A percentile compares a stretch with the other conserved stretches of the same genome.
Conservation (phyloP, 2,113 vertebrate species). For the Muntiacus reevesi region DNA sequence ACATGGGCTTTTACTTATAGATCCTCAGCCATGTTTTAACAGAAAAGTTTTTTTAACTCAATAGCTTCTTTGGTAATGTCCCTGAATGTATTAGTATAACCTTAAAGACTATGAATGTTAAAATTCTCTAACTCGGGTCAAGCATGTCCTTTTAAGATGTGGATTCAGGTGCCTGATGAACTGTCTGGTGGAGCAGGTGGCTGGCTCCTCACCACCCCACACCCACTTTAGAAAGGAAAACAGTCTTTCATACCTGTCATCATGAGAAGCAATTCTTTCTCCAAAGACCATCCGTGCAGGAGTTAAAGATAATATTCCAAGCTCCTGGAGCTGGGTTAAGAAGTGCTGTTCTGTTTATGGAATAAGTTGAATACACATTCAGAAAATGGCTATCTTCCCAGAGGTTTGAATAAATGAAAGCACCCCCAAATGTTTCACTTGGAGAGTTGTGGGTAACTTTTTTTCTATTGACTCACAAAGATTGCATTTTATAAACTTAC, state of each 20-base stretch:
- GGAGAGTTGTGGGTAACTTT: neutral
- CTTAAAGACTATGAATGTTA: neutral
- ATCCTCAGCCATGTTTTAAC: neutral
- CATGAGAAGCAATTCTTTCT: slow-evolving; percentile 94
- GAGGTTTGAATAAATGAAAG: neutral
- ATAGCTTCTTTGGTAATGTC: neutral
- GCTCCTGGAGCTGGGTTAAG: slow-evolving; percentile 93
- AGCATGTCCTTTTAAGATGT: neutral
- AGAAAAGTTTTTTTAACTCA: neutral
- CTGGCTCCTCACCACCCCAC: neutral
- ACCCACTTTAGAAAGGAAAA: neutral
- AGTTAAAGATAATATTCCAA: slow-evolving; percentile 96
- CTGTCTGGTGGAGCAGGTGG: neutral
- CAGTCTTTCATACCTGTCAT: slow-evolving; percentile 89
- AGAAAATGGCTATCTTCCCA: slow-evolving; percentile 37
- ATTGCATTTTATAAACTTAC: neutral
- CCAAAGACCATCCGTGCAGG: slow-evolving; percentile 96
- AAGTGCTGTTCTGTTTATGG: slow-evolving; percentile 93
- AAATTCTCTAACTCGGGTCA: neutral
- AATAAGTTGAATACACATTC: slow-evolving; percentile 58
- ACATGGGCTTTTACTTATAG: neutral
- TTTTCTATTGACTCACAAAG: neutral
- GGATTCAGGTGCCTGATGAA: rapidly evolving
- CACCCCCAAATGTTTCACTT: neutral
- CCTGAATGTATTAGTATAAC: neutral